These are phyloP conservation scores for Calliopum simillimum DNA, from an alignment of 2,888 invertebrate species.

Conservation along the genomic window DNA sequence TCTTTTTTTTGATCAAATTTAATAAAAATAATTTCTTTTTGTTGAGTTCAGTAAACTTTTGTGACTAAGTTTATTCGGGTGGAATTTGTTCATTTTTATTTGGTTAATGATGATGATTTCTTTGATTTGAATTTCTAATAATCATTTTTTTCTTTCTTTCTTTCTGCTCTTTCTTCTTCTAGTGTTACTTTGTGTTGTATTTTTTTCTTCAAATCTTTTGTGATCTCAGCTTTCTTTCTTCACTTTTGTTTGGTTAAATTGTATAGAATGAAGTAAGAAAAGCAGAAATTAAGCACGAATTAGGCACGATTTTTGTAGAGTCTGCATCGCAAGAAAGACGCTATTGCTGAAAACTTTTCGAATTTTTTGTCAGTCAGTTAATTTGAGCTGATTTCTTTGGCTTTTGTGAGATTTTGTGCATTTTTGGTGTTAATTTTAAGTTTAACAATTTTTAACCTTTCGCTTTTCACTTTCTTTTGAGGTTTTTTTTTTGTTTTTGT, in stretches of 20 bases:
- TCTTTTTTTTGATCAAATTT: not conserved
- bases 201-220: not conserved
- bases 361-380: not conserved
- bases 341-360: not conserved
- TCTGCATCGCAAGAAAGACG: not conserved
- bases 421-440: no score
- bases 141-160: not conserved
- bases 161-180: no score
- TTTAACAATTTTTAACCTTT: no score
- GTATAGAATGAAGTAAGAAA: not conserved
- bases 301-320: not conserved
- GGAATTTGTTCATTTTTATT: not conserved
- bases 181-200: not conserved
- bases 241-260: not conserved
- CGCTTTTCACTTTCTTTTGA: no score
- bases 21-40: not conserved
- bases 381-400: not conserved
- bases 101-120: not conserved
- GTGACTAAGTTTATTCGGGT: not conserved
- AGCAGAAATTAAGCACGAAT: not conserved
- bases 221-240: conserved; percentile 22
- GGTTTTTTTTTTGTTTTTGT: no score
- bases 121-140: conserved; percentile 25
- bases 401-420: conserved; percentile 1
- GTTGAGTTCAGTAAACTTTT: conserved; percentile 15